These are phyloP conservation scores for Thrips palmi DNA, from an alignment of 1,140 invertebrate species.

Conservation along the genomic window DNA sequence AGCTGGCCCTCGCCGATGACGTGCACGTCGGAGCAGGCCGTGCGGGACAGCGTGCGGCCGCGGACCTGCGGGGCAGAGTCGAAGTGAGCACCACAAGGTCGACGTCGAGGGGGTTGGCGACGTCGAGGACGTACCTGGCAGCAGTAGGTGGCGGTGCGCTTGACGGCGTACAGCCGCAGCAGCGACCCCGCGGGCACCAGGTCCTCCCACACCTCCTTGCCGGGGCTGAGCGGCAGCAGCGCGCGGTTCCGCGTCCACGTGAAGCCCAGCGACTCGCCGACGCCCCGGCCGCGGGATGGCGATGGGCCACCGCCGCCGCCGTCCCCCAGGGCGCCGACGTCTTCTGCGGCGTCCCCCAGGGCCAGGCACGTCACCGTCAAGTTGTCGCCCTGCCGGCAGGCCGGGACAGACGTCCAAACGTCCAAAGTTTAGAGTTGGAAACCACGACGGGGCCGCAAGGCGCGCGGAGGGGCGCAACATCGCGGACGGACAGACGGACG, in stretches of 20 bases:
- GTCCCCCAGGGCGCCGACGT: slow-evolving; percentile 40
- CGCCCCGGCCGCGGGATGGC: slow-evolving; percentile 30
- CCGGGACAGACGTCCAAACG: not conserved
- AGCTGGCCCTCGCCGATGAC: no score
- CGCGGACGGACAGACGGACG: no score
- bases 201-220: slow-evolving; percentile 58
- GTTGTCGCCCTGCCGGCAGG: slow-evolving; percentile 19
- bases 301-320: slow-evolving; percentile 47
- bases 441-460: no score
- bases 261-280: slow-evolving; percentile 42
- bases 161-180: slow-evolving; percentile 13
- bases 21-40: no score
- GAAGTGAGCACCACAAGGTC: no score
- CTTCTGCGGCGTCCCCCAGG: slow-evolving; percentile 53
- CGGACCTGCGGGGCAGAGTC: no score
- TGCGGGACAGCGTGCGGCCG: no score
- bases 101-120: no score
- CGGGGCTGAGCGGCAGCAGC: slow-evolving; percentile 45
- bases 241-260: slow-evolving; percentile 59
- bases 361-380: no score
- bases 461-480: no score
- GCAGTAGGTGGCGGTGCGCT: slow-evolving; percentile 42
- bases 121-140: slow-evolving; percentile 34
- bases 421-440: not conserved
- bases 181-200: slow-evolving; percentile 16